Base-by-base conservation (phyloP, 2,797 vertebrate species). In the Champsocephalus esox region DNA sequence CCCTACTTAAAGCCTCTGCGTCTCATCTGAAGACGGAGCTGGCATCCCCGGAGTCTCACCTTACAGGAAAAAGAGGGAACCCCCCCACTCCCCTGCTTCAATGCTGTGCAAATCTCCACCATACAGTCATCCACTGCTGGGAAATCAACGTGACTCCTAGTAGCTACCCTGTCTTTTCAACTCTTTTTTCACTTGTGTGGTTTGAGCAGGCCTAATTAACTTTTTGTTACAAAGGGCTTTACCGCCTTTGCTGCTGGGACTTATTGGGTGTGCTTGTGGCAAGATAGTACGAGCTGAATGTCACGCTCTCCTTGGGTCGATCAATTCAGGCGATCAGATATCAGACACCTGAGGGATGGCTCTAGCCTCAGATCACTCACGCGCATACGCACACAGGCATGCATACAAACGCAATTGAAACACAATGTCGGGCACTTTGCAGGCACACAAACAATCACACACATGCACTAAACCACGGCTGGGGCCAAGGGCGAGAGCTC, bases 321-420 rank as follows among this genome's bases (percentile, higher is more conserved):
- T 95, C 94, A 91, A 94, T 95, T 81, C 21, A 69, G 71, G 75
- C 86, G 88, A 94, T 95, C 93, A 90, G 93, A 94, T 94, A 94
- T 92, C 92, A 80, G 91, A 90, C 92, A 90, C 91, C 88, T 90
- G 85, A 90, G 91, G 92, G 91, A 93, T 64, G 75, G 84, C 87
- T 86, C 76, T 21, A 73, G 85, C 81, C 76, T 62, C 67, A 77
- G 84, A 90, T 88, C 76, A 34, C 76, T 85, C 83, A 34, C 16
- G 49, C 64, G 10, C 79, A 67, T 49, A 57, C 75, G 12, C 24
- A 55, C 71, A 49, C 73, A 43, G 34, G 34, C 34, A 38, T 38
- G 34, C 34, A 38, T 38, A 38, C 66, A 68, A 73, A 73, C 70
- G 75, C 75, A 76, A 66, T 62, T 4, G 17, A 56, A 75, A 73